Base-by-base conservation (phyloP, 2,888 invertebrate genomes). In the Therioaphis trifolii region DNA sequence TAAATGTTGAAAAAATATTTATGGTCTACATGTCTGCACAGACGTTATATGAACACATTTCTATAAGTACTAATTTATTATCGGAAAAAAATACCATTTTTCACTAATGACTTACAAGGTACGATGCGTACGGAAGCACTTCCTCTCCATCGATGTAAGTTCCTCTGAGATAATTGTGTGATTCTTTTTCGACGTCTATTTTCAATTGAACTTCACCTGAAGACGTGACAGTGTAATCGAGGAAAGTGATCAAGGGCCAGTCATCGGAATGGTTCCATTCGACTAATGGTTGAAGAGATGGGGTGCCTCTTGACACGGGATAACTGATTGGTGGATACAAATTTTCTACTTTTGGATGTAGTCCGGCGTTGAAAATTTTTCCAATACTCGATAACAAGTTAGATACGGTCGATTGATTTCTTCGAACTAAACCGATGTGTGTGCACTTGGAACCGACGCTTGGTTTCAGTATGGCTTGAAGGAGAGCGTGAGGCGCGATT, bases 41-140 rank as follows among this genome's bases (percentile, higher is more conserved):
- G n/a, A n/a, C n/a, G n/a, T n/a, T n/a, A n/a, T n/a, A n/a, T n/a
- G n/a, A n/a, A n/a, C n/a, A n/a, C n/a, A n/a, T n/a, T n/a, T n/a
- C n/a, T n/a, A n/a, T n/a, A n/a, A n/a, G n/a, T n/a, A n/a, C n/a
- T n/a, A n/a, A n/a, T n/a, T n/a, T n/a, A n/a, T n/a, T n/a, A n/a
- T n/a, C n/a, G n/a, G n/a, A n/a, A n/a, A n/a, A n/a, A n/a, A n/a
- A n/a, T n/a, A n/a, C n/a, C 4, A 35, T 74, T 18, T 15, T 9
- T 21, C 21, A 1, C 15, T 35, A 1, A 7, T 18, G 68, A 77
- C 88, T 88, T 87, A 93, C 93, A 91, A 98, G 91, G 88, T 97
- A 97, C 14, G 97, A 97, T 49, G 98, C 97, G 85, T 97, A 98
- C 24, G 98, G 98, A 90, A 96, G 98, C n/a, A 98, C 91, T 78